These are phyloP conservation scores for Semnopithecus entellus DNA, from an alignment of 2,113 vertebrate genomes.

Conservation along the genomic window DNA sequence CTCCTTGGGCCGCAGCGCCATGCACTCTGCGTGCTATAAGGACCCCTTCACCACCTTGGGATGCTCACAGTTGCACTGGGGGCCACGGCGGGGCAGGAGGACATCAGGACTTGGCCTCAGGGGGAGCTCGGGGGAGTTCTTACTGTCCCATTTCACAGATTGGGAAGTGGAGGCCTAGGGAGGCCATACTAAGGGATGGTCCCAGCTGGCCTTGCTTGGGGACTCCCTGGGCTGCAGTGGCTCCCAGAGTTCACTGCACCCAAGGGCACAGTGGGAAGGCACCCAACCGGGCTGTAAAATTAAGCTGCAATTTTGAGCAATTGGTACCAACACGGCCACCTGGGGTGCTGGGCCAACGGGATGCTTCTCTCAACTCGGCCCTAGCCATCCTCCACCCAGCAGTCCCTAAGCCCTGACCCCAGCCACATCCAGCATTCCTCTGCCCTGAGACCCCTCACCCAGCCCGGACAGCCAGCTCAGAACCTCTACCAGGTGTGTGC, in stretches of 20 bases:
- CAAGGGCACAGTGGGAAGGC: rapidly evolving
- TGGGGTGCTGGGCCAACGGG: rapidly evolving
- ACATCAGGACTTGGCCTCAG: too few relatives aligned
- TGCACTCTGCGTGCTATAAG: not conserved
- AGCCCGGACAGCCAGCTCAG: too few relatives aligned
- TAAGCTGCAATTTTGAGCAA: rapidly evolving
- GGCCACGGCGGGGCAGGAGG: too few relatives aligned
- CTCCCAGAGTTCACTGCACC: not conserved
- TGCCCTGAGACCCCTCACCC: rapidly evolving
- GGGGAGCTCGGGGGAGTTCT: not conserved
- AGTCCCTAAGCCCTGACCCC: rapidly evolving
- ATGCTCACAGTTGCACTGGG: too few relatives aligned
- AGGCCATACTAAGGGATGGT: rapidly evolving
- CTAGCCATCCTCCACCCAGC: too few relatives aligned
- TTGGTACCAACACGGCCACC: rapidly evolving
- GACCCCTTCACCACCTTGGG: not conserved
- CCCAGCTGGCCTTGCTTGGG: too few relatives aligned
- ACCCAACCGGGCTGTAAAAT: rapidly evolving
- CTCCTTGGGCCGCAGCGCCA: too few relatives aligned
- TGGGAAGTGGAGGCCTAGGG: not conserved
- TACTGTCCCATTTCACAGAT: too few relatives aligned
- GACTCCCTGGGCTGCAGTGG: too few relatives aligned
- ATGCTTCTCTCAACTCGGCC: not conserved
- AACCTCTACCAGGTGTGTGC: rapidly evolving
- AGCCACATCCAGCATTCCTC: too few relatives aligned